Conservation (phyloP, 2,113 vertebrate species). For the Romanogobio albipinnatus region DNA sequence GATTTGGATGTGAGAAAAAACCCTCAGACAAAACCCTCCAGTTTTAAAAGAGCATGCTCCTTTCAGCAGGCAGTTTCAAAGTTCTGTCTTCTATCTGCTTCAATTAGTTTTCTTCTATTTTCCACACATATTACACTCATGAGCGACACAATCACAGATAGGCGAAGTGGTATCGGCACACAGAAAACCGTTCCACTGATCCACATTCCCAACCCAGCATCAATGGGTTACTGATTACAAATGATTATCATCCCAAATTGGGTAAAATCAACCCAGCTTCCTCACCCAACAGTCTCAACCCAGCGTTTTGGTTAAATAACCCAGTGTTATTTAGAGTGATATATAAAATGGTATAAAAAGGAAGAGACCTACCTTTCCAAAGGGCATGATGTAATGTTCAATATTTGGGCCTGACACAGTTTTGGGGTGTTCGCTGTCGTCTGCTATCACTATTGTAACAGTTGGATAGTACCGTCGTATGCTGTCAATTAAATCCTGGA, state of each 20-base stretch:
- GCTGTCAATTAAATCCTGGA: slow-evolving; percentile 85
- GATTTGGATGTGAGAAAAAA: neutral
- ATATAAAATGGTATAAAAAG: neutral
- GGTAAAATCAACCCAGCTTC: neutral
- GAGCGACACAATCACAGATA: neutral
- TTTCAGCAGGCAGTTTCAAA: neutral
- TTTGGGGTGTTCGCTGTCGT: slow-evolving; percentile 85
- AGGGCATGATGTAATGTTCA: slow-evolving; percentile 94
- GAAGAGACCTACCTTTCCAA: slow-evolving; percentile 81
- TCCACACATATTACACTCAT: neutral
- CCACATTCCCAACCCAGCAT: too few species aligned
- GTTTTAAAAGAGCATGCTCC: neutral
- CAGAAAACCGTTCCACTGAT: neutral
- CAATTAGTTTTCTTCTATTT: neutral
- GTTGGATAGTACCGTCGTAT: slow-evolving; percentile 87
- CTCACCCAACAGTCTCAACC: neutral
- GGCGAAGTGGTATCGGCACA: neutral
- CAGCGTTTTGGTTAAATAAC: neutral
- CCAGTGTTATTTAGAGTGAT: neutral
- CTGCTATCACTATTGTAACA: slow-evolving; percentile 86
- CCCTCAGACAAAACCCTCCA: neutral
- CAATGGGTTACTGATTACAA: neutral
- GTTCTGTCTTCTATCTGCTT: neutral
- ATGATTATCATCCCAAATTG: neutral
- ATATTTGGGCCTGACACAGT: slow-evolving; percentile 80